phyloP scores from a whole-genome alignment of 2,113 vertebrate species.

The human (Homo sapiens) region DNA sequence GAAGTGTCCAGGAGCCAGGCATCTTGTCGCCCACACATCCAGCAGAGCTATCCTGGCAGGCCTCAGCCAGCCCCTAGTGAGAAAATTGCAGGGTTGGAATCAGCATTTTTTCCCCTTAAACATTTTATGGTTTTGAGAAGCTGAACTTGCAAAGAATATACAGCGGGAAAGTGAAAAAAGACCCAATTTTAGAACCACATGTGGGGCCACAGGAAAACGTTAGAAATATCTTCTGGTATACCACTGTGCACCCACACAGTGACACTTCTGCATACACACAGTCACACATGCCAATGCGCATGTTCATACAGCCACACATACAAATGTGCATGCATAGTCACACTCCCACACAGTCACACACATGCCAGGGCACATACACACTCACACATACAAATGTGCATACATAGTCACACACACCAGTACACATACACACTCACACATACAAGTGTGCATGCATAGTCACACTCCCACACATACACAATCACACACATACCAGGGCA shows the following conservation, averaged over 20 bases:
- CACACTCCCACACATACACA: too few relatives aligned
- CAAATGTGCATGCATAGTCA: too few relatives aligned
- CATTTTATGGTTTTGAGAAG: conserved; percentile 46
- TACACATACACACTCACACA: accelerated
- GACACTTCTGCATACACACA: accelerated
- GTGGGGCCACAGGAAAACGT: neutral
- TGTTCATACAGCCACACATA: neutral
- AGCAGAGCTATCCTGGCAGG: neutral
- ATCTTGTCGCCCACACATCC: neutral
- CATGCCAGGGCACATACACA: too few relatives aligned
- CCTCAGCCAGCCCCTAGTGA: neutral
- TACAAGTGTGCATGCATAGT: too few relatives aligned
- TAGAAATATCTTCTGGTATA: neutral
- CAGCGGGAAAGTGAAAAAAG: neutral
- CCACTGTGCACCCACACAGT: neutral
- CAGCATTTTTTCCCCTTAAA: neutral
- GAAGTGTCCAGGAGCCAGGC: neutral
- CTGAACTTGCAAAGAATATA: neutral
- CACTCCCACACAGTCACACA: too few relatives aligned
- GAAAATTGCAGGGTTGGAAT: conserved; percentile 31
- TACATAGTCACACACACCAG: neutral
- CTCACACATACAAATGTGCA: neutral
- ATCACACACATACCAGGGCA: too few relatives aligned
- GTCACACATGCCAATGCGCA: neutral
- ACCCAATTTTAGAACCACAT: neutral